Evolutionary conservation across 2,888 invertebrate species (phyloP).

Genomic region (Celastrina argiolus): DNA sequence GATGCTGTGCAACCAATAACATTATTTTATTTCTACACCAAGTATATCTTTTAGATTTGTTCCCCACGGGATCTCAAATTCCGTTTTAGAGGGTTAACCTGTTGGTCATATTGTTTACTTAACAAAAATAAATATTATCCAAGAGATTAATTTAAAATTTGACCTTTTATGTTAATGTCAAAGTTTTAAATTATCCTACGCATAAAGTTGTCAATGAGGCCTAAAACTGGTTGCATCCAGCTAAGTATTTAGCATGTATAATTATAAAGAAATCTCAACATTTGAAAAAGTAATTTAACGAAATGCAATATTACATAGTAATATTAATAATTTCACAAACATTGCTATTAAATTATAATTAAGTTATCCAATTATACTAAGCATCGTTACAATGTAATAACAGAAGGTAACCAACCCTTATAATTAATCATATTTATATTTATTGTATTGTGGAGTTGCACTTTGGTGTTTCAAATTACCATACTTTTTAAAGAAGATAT

Average conservation of each 20-base stretch:
- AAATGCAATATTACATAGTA: constrained; percentile 39
- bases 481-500: constrained; percentile 61
- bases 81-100: background rate
- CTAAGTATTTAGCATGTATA: background rate
- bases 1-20: background rate
- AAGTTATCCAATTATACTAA: constrained; percentile 47
- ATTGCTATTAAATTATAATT: constrained; percentile 25
- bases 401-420: constrained; percentile 43
- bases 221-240: background rate
- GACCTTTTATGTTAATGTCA: background rate
- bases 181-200: background rate
- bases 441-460: constrained; percentile 74
- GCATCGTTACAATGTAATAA: constrained; percentile 58
- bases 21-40: background rate
- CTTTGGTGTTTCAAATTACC: constrained; percentile 73
- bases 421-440: constrained; percentile 54
- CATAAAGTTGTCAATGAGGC: background rate
- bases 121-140: background rate
- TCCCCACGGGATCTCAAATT: background rate
- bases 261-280: constrained; percentile 22
- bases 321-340: constrained; percentile 35
- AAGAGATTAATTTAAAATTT: background rate
- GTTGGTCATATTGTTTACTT: too few species aligned
- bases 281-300: constrained; percentile 26
- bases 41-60: background rate